Evolutionary conservation across 1,140 invertebrate species (phyloP).

Genomic region (Ptiloglossa arizonensis): DNA sequence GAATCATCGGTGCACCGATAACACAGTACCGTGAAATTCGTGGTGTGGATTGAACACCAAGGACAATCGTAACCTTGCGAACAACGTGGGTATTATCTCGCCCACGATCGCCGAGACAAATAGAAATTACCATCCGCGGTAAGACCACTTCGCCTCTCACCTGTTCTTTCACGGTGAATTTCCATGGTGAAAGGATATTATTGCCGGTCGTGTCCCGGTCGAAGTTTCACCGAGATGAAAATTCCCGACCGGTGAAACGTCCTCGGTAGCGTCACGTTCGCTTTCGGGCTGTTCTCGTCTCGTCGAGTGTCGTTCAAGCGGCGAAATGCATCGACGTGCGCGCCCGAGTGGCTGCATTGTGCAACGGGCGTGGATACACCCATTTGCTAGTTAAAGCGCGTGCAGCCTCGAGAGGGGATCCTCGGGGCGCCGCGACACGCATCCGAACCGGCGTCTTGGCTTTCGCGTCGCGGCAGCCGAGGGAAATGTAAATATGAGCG

Average conservation of each 20-base stretch:
- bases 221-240: conserved; percentile 10
- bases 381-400: conserved; percentile 38
- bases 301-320: conserved; percentile 5
- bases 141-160: too few species aligned
- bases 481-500: conserved; percentile 12
- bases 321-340: conserved; percentile 9
- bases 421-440: conserved; percentile 6
- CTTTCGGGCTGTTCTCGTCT: too few species aligned
- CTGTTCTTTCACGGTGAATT: conserved; percentile 4
- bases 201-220: too few species aligned
- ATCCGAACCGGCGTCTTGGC: conserved; percentile 17
- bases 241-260: conserved; percentile 1
- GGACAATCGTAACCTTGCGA: too few species aligned
- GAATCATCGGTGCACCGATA: too few species aligned
- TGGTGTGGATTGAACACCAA: too few species aligned
- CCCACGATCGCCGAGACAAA: too few species aligned
- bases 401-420: conserved; percentile 30
- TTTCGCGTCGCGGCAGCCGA: neutral
- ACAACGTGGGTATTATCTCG: too few species aligned
- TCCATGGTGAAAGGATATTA: neutral
- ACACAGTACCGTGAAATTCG: too few species aligned
- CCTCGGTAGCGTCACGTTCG: neutral
- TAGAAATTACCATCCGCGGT: too few species aligned
- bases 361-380: neutral
- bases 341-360: conserved; percentile 8